Percentiles rank a stretch among this genome's conserved stretches.
phyloP scores from a whole-genome alignment of 2,888 invertebrate genomes.

The Eilema griseolum region DNA sequence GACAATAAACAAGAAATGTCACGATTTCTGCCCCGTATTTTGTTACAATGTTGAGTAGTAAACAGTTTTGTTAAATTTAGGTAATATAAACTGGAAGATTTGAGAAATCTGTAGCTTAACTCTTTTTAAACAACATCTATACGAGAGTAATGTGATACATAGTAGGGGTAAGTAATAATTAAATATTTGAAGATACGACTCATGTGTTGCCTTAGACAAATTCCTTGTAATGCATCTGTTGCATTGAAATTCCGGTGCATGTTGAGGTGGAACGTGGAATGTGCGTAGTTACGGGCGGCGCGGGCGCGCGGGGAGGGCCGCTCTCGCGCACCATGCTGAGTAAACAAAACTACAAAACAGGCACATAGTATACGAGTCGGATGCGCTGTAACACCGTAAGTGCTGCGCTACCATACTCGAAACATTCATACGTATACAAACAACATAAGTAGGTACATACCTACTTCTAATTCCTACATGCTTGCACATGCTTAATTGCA shows the following conservation, averaged over 20 bases:
- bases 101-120: constrained; percentile 31
- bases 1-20: constrained; percentile 79
- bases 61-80: constrained; percentile 50
- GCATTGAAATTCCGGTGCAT: constrained; percentile 70
- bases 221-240: constrained; percentile 65
- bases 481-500: not conserved
- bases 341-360: constrained; percentile 79
- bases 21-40: constrained; percentile 63
- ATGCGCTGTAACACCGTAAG: constrained; percentile 55
- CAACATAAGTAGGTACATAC: constrained; percentile 25
- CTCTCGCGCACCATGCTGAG: constrained; percentile 72
- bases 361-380: constrained; percentile 61
- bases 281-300: constrained; percentile 52
- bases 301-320: constrained; percentile 48
- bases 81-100: constrained; percentile 28
- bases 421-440: constrained; percentile 46
- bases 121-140: constrained; percentile 38
- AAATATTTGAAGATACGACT: constrained; percentile 61
- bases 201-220: constrained; percentile 49
- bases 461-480: not conserved
- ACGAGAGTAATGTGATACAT: constrained; percentile 45
- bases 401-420: constrained; percentile 37
- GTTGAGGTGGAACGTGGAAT: constrained; percentile 68
- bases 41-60: constrained; percentile 54
- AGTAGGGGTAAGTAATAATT: constrained; percentile 44